phyloP scores from a whole-genome alignment of 2,888 invertebrate genomes.

The Ceratothoa steindachneri region DNA sequence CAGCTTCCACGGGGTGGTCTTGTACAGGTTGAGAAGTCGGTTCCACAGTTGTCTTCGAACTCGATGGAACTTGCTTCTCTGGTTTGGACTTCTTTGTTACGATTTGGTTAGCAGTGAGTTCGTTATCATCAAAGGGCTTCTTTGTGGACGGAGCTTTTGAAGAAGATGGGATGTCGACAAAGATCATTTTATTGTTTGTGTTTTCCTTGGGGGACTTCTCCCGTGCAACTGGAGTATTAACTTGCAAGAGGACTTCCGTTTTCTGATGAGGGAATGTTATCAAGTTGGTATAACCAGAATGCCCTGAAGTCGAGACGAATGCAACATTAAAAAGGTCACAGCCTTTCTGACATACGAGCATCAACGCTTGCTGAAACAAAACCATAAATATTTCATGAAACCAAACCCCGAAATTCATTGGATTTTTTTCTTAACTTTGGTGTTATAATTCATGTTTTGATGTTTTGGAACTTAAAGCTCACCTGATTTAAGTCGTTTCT shows the following conservation, averaged over 20 bases:
- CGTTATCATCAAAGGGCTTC: not conserved
- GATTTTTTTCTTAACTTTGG: too few species aligned
- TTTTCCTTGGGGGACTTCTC: slow-evolving; percentile 4
- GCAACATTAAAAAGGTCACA: slow-evolving; percentile 44
- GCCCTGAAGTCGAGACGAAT: slow-evolving; percentile 28
- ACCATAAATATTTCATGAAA: not conserved
- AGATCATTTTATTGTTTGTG: not conserved
- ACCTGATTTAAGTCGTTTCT: slow-evolving; percentile 39
- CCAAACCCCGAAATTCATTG: not conserved
- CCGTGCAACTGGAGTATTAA: not conserved
- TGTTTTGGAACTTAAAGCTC: too few species aligned
- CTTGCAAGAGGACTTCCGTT: not conserved
- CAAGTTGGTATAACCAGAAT: not conserved
- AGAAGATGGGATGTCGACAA: not conserved
- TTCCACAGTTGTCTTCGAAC: slow-evolving; percentile 32
- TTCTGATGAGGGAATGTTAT: not conserved
- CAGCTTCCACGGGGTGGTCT: slow-evolving; percentile 43
- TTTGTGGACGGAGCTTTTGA: not conserved
- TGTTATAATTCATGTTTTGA: not conserved
- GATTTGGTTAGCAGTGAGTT: not conserved
- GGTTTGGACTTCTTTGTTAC: not conserved
- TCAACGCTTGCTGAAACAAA: slow-evolving; percentile 25
- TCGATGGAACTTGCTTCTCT: not conserved
- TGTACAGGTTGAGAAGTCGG: slow-evolving; percentile 45
- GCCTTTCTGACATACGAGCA: slow-evolving; percentile 33